Evolutionary conservation across 2,888 invertebrate genomes (phyloP).

Genomic region (Diachrysia chrysitis): DNA sequence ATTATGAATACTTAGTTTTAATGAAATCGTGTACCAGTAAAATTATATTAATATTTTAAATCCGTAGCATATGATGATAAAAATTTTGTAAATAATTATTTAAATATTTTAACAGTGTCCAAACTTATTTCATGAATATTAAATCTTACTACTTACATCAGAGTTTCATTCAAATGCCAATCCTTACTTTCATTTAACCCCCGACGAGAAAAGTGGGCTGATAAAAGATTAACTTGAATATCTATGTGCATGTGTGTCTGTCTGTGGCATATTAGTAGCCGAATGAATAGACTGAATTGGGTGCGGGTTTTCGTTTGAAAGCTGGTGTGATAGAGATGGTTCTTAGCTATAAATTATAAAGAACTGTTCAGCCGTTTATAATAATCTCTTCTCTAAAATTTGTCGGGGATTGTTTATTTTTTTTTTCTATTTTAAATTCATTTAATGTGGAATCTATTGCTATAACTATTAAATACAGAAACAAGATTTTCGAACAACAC

Average conservation of each 20-base stretch:
- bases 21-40: slow-evolving; percentile 33
- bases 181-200: slow-evolving; percentile 7
- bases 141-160: slow-evolving; percentile 34
- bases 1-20: slow-evolving; percentile 52
- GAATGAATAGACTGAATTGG: too few species aligned
- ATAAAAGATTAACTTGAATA: too few species aligned
- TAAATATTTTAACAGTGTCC: slow-evolving; percentile 46
- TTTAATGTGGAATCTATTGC: slow-evolving; percentile 11
- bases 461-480: slow-evolving; percentile 33
- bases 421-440: background rate
- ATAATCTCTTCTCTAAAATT: too few species aligned
- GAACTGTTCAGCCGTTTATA: too few species aligned
- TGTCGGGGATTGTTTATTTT: too few species aligned
- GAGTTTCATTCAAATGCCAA: slow-evolving; percentile 44
- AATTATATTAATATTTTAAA: slow-evolving; percentile 34
- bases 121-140: slow-evolving; percentile 50
- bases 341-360: too few species aligned
- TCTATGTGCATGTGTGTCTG: too few species aligned
- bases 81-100: slow-evolving; percentile 40
- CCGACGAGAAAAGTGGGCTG: too few species aligned
- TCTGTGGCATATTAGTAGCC: too few species aligned
- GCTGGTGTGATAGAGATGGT: too few species aligned
- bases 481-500: slow-evolving; percentile 47
- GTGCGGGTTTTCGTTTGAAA: too few species aligned
- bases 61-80: slow-evolving; percentile 32